These are phyloP conservation scores for Cydia strobilella DNA, from an alignment of 1,140 invertebrate genomes.

Conservation along the genomic window DNA sequence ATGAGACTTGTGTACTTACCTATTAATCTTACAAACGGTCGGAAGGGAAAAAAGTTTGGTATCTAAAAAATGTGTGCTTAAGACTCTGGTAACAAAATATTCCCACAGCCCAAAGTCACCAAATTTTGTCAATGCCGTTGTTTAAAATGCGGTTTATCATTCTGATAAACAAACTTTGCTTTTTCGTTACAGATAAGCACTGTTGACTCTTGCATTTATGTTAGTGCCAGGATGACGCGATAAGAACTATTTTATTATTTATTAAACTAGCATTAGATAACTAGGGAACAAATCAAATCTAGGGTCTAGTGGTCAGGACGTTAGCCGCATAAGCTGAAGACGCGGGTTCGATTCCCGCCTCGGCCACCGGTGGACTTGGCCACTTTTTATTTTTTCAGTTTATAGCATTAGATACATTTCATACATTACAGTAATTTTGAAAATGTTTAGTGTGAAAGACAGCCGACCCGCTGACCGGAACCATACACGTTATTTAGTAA, in stretches of 20 bases:
- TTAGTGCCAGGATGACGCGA: constrained; percentile 70
- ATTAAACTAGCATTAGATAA: constrained; percentile 43
- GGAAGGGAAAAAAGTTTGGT: neutral
- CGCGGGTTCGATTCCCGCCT: no score
- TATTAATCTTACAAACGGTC: neutral
- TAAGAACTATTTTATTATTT: constrained; percentile 56
- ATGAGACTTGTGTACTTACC: neutral
- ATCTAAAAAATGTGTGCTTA: constrained; percentile 3
- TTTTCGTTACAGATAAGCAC: constrained; percentile 59
- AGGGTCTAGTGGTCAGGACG: no score
- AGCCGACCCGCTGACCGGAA: no score
- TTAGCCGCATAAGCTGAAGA: no score
- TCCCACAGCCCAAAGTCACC: neutral
- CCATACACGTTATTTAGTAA: no score
- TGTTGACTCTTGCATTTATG: constrained; percentile 62
- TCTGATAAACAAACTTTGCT: constrained; percentile 59
- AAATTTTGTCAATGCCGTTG: constrained; percentile 11
- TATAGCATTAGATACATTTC: constrained; percentile 24
- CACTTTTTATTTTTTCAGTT: no score
- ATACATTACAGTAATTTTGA: neutral
- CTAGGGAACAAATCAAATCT: no score
- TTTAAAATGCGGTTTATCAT: constrained; percentile 41
- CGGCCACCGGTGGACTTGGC: no score
- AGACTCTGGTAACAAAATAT: neutral
- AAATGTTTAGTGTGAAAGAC: no score